phyloP scores from a whole-genome alignment of 2,113 vertebrate species.

The Elgaria multicarinata region DNA sequence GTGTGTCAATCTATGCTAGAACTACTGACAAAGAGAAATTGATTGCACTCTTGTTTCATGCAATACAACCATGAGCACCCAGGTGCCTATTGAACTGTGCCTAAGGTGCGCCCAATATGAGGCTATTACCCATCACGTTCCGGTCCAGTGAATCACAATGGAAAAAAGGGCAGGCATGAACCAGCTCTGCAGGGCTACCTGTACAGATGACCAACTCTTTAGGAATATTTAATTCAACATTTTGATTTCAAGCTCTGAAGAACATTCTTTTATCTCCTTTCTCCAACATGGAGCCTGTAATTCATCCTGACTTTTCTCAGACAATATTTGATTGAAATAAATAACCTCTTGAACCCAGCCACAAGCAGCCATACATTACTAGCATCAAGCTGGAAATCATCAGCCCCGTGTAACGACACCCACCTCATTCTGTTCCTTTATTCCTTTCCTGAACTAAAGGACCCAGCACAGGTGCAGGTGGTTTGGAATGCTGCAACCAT shows the following conservation, averaged over 20 bases:
- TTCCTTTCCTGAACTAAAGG: no score
- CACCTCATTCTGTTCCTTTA: no score
- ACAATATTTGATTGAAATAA: background rate
- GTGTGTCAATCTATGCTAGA: background rate
- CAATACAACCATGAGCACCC: background rate
- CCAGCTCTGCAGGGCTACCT: background rate
- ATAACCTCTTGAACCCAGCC: background rate
- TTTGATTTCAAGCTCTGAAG: background rate
- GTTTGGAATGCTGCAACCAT: no score
- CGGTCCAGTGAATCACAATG: background rate
- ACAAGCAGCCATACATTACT: background rate
- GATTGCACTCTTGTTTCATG: background rate
- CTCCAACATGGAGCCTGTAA: background rate
- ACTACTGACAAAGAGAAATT: background rate
- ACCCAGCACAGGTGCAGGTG: no score
- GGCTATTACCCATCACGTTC: background rate
- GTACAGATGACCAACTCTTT: background rate
- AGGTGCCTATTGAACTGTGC: background rate
- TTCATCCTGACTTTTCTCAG: background rate
- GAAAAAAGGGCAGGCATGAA: background rate
- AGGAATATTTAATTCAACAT: background rate
- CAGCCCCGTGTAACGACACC: no score
- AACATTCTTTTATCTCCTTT: background rate
- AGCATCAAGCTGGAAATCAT: background rate
- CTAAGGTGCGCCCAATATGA: background rate